Conservation (phyloP, 2,888 invertebrate genomes). For the Periphyllus acericola region DNA sequence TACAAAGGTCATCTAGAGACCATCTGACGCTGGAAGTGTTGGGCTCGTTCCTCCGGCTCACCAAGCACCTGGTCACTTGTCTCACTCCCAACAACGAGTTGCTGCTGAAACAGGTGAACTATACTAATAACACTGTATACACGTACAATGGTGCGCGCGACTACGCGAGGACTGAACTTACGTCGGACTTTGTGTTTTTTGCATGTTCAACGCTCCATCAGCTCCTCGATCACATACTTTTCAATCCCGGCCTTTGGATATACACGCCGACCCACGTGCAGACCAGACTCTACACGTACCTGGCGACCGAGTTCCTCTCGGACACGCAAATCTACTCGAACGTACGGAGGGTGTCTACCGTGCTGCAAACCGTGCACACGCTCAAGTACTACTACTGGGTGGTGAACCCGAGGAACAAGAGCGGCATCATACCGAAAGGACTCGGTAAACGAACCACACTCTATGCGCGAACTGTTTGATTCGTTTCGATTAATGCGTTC, state of each 20-base stretch:
- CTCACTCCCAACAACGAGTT: slow-evolving; percentile 92
- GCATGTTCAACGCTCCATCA: slow-evolving; percentile 73
- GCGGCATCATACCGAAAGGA: slow-evolving; percentile 95
- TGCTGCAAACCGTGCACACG: slow-evolving; percentile 97
- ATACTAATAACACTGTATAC: too few species aligned
- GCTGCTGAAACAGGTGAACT: slow-evolving; percentile 85
- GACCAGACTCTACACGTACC: slow-evolving; percentile 93
- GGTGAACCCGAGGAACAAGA: slow-evolving; percentile 92
- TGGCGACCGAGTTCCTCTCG: slow-evolving; percentile 98
- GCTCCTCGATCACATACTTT: slow-evolving; percentile 98
- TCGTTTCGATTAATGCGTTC: neutral
- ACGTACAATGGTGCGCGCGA: too few species aligned
- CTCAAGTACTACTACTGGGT: slow-evolving; percentile 99
- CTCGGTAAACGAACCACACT: slow-evolving; percentile 74
- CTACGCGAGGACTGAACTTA: too few species aligned
- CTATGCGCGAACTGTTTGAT: neutral
- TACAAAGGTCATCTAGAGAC: slow-evolving; percentile 91
- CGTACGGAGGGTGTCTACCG: slow-evolving; percentile 95
- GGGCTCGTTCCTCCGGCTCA: slow-evolving; percentile 88
- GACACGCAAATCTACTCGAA: slow-evolving; percentile 98
- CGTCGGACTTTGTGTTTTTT: neutral
- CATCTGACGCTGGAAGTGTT: slow-evolving; percentile 94
- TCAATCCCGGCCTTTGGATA: slow-evolving; percentile 99
- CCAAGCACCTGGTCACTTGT: slow-evolving; percentile 92
- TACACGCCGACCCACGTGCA: slow-evolving; percentile 97